Base-by-base conservation (phyloP, 2,888 invertebrate species). In the Aspidapion aeneum region DNA sequence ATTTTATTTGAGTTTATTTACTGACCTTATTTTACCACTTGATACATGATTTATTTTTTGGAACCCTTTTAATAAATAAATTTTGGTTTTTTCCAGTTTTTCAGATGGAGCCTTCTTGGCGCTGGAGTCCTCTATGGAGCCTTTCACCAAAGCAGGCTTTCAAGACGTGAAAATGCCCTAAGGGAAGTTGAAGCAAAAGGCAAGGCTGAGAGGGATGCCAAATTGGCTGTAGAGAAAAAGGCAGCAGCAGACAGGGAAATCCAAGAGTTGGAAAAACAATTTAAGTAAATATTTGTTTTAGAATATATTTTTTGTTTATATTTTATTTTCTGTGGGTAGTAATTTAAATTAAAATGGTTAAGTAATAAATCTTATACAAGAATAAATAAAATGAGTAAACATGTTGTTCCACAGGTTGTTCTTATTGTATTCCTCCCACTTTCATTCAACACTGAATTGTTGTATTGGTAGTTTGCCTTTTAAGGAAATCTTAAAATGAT, bases 21-120 rank as follows among this genome's bases (percentile, higher is more conserved):
- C n/a, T n/a, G n/a, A n/a, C n/a, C n/a, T n/a, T n/a, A n/a, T n/a
- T n/a, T n/a, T n/a, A n/a, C n/a, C n/a, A n/a, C n/a, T n/a, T n/a
- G n/a, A n/a, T n/a, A n/a, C n/a, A n/a, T n/a, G n/a, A n/a, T n/a
- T n/a, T n/a, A n/a, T n/a, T n/a, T n/a, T n/a, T n/a, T n/a, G n/a
- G n/a, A 21, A 19, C 7, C 18, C 54, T 58, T 58, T 17, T n/a
- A n/a, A n/a, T n/a, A n/a, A n/a, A n/a, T n/a, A 9, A 19, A 2
- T 21, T 19, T 9, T 7, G 9, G 19, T 16, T 61, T 59, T 2
- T 75, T 83, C 7, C 78, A 92, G 91, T 91, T 93, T 74, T 88
- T 88, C 63, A 85, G 94, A 76, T 94, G 93, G 93, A 88, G 89
- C 62, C 83, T 93, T 74, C 83, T 94, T 1, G 77, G 85, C 0